Percentiles rank a stretch among this genome's conserved stretches.
phyloP scores from a whole-genome alignment of 2,113 vertebrate genomes.

The Malaclemys terrapin region DNA sequence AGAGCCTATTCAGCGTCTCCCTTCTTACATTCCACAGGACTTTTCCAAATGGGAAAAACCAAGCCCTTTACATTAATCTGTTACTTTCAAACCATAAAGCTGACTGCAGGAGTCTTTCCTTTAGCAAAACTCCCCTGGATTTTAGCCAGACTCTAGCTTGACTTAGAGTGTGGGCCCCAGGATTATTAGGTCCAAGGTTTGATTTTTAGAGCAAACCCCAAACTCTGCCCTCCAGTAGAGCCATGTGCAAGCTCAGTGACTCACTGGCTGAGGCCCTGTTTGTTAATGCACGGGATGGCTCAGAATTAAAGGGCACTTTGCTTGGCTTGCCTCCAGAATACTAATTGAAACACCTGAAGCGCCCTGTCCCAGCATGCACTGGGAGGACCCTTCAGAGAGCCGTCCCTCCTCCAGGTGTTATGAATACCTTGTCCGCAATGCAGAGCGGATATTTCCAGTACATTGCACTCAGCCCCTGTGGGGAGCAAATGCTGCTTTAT shows the following conservation, averaged over 20 bases:
- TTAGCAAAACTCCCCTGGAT: no score
- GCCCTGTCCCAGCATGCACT: neutral
- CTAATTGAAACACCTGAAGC: neutral
- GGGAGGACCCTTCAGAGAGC: neutral
- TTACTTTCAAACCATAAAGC: slow-evolving; percentile 25
- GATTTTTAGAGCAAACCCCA: neutral
- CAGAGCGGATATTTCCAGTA: neutral
- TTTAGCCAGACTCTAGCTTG: neutral
- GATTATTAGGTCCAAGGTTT: neutral
- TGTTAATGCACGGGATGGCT: neutral
- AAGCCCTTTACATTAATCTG: slow-evolving; percentile 54
- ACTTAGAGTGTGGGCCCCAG: neutral
- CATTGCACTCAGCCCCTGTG: neutral
- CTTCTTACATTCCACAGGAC: slow-evolving; percentile 46
- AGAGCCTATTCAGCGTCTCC: slow-evolving; percentile 59
- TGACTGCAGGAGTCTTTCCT: neutral
- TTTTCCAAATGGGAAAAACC: slow-evolving; percentile 47
- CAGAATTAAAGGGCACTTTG: fast-evolving
- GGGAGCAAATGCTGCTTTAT: neutral
- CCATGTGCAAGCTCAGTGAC: neutral
- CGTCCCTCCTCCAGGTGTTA: neutral
- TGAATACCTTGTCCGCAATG: neutral
- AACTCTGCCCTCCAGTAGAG: neutral
- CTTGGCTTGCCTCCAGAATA: neutral
- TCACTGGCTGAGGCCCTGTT: neutral